Evolutionary conservation across 2,888 invertebrate genomes (phyloP).

Genomic region (Rotaria sp.): DNA sequence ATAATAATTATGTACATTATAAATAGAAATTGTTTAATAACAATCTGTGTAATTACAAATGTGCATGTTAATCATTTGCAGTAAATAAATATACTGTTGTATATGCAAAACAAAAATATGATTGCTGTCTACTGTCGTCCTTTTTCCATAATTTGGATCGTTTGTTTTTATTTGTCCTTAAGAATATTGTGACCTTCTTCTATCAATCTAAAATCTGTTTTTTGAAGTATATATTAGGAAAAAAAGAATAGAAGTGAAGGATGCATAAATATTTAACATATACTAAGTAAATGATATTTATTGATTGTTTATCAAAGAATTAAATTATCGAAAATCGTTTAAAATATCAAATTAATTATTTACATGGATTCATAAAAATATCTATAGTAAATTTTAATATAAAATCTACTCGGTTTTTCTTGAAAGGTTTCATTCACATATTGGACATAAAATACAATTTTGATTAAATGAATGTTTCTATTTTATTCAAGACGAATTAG

Average conservation of each 20-base stretch:
- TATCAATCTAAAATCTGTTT: not conserved
- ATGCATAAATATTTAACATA: no score
- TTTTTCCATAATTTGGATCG: not conserved
- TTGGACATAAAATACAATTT: not conserved
- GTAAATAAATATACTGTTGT: not conserved
- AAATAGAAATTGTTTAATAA: not conserved
- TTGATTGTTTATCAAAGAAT: not conserved
- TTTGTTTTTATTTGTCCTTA: not conserved
- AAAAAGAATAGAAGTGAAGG: no score
- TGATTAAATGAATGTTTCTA: not conserved
- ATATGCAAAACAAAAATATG: not conserved
- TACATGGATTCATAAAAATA: not conserved
- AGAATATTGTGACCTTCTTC: not conserved
- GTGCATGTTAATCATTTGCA: not conserved
- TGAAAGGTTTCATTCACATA: not conserved
- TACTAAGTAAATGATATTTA: no score
- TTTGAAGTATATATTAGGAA: no score
- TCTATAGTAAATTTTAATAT: not conserved
- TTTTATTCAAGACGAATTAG: no score
- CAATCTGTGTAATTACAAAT: not conserved
- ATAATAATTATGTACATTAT: not conserved
- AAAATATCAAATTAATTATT: not conserved
- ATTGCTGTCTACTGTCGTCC: not conserved
- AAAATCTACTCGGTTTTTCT: not conserved
- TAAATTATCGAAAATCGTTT: not conserved